Conservation (phyloP, 2,113 vertebrate species). For the Epinephelus moara region DNA sequence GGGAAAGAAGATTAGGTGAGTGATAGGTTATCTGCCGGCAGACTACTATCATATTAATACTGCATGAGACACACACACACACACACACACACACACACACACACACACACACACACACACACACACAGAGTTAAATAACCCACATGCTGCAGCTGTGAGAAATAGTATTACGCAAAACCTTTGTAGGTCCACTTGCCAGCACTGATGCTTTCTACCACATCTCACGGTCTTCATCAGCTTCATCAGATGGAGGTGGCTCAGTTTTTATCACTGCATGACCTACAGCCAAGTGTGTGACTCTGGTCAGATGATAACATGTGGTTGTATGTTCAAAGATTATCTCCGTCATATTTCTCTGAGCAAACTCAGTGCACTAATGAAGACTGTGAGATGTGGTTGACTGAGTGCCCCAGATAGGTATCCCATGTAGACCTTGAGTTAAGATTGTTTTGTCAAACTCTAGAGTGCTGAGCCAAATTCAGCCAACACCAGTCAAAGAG, state of each 20-base stretch:
- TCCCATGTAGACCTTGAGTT: not conserved
- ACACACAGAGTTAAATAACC: not conserved
- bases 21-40: conserved; percentile 64
- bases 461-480: not conserved
- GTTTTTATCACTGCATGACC: not conserved
- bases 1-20: conserved; percentile 64
- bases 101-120: conserved; percentile 27
- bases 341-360: not conserved
- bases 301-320: not conserved
- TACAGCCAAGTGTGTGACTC: not conserved
- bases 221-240: not conserved
- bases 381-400: not conserved
- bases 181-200: too few species aligned
- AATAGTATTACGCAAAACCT: not conserved
- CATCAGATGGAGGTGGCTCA: not conserved
- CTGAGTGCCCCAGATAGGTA: too few species aligned
- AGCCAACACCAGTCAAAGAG: not conserved
- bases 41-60: conserved; percentile 63
- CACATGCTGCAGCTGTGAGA: not conserved
- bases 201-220: not conserved
- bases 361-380: not conserved
- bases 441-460: too few species aligned
- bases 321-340: not conserved
- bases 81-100: conserved; percentile 2
- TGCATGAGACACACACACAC: conserved; percentile 36